A percentile compares a stretch with the other conserved stretches of the same genome.
phyloP scores from a whole-genome alignment of 1,140 invertebrate species.

The Drosophila equinoxialis region DNA sequence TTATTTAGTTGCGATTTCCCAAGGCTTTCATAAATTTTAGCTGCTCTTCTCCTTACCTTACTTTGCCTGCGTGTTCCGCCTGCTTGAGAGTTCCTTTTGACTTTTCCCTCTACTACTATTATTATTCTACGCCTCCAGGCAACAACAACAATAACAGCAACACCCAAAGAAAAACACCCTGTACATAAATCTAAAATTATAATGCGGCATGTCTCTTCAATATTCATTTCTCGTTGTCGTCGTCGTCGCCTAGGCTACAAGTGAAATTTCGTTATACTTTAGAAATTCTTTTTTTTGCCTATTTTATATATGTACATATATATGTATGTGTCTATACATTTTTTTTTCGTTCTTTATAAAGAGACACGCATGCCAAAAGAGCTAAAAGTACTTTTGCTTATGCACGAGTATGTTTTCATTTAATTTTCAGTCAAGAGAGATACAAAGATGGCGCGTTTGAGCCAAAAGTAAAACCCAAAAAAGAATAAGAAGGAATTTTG shows the following conservation, averaged over 20 bases:
- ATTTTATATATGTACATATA: neutral
- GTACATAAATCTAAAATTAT: conserved; percentile 78
- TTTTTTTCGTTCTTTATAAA: conserved; percentile 47
- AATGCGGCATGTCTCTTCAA: conserved; percentile 57
- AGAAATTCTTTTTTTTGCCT: conserved; percentile 49
- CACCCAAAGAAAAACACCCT: conserved; percentile 50
- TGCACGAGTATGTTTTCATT: conserved; percentile 74
- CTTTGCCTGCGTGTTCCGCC: neutral
- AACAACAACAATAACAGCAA: conserved; percentile 12
- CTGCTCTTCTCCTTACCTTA: neutral
- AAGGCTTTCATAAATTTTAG: conserved; percentile 13
- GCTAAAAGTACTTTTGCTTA: conserved; percentile 62
- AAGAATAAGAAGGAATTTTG: conserved; percentile 12
- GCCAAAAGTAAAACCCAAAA: conserved; percentile 38
- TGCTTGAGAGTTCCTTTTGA: neutral
- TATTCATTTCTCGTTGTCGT: conserved; percentile 43
- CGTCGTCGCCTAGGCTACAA: conserved; percentile 53
- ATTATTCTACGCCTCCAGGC: conserved; percentile 12
- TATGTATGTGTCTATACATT: neutral
- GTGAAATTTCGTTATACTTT: conserved; percentile 60
- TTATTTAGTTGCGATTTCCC: conserved; percentile 34
- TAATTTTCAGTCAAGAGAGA: conserved; percentile 72
- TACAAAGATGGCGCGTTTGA: conserved; percentile 66
- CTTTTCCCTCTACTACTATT: neutral
- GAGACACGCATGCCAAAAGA: conserved; percentile 56